These are phyloP conservation scores for Alces alces DNA, from an alignment of 2,113 vertebrate species.

Conservation along the genomic window DNA sequence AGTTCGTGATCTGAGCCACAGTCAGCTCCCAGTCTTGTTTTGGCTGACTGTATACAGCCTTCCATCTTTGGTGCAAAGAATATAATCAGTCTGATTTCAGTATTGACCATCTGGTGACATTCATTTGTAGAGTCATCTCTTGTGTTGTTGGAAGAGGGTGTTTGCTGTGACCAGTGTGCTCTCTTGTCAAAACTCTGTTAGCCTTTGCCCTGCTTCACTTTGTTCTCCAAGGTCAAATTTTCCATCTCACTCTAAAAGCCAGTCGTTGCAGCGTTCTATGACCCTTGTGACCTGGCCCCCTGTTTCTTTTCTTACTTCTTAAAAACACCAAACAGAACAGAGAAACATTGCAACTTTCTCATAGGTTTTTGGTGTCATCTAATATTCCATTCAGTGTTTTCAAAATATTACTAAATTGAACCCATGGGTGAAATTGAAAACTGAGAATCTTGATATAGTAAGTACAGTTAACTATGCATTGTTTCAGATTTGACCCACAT, in stretches of 20 bases:
- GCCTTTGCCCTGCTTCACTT: neutral
- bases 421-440: neutral
- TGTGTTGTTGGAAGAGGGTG: neutral
- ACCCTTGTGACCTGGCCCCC: neutral
- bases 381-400: neutral
- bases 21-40: neutral
- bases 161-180: neutral
- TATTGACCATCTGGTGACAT: neutral
- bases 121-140: neutral
- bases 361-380: neutral
- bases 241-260: neutral
- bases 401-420: neutral
- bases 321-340: neutral
- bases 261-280: accelerated
- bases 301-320: neutral
- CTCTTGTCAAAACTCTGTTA: neutral
- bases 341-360: neutral
- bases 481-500: neutral
- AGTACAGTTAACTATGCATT: neutral
- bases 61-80: neutral
- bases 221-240: neutral
- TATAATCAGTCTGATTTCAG: neutral
- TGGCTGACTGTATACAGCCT: neutral
- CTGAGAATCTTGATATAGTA: neutral
- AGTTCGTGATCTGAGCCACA: neutral